Conservation (phyloP, 2,888 invertebrate species). For the Microctonus hyperodae region DNA sequence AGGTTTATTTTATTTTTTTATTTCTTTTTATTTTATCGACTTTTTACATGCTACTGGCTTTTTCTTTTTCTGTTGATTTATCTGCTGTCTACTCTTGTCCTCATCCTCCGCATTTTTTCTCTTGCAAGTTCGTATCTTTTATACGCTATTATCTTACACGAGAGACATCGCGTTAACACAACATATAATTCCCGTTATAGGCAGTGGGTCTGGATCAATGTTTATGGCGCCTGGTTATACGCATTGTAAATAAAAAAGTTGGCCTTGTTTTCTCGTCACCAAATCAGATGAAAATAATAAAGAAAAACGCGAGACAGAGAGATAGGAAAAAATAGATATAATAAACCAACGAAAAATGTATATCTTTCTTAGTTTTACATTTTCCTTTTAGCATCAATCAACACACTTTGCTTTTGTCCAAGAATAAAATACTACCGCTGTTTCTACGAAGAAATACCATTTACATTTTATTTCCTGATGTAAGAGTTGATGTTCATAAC, state of each 20-base stretch:
- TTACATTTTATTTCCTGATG: slow-evolving; percentile 2
- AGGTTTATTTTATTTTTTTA: slow-evolving; percentile 26
- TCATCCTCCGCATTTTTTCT: neutral
- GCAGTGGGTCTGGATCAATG: slow-evolving; percentile 35
- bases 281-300: neutral
- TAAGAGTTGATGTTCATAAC: neutral
- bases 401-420: neutral
- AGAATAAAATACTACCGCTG: neutral
- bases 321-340: slow-evolving; percentile 11
- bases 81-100: slow-evolving; percentile 8
- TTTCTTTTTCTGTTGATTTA: slow-evolving; percentile 14
- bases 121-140: slow-evolving; percentile 1
- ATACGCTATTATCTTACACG: neutral
- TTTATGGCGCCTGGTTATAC: slow-evolving; percentile 35
- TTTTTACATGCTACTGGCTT: slow-evolving; percentile 28
- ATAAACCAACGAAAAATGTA: neutral
- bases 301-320: too few species aligned
- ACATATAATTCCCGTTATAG: slow-evolving; percentile 38
- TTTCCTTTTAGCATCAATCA: neutral
- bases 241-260: slow-evolving; percentile 5
- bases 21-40: slow-evolving; percentile 25
- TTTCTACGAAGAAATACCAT: neutral
- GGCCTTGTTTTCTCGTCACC: slow-evolving; percentile 4
- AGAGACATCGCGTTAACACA: slow-evolving; percentile 22
- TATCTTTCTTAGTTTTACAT: neutral